Evolutionary conservation across 2,113 vertebrate genomes (phyloP).

Genomic region (Hyaena hyaena): DNA sequence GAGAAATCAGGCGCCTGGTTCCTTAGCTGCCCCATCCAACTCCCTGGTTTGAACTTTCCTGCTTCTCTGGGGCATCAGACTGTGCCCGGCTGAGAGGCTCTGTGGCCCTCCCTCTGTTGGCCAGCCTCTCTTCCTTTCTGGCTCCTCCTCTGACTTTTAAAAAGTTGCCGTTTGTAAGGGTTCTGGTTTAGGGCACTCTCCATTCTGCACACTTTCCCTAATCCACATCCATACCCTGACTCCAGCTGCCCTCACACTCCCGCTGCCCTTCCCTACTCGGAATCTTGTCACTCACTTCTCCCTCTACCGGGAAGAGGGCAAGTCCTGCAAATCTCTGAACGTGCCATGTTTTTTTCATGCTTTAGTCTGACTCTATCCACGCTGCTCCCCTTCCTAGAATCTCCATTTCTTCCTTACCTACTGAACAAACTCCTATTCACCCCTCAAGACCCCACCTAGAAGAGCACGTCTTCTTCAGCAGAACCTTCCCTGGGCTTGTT

Average conservation of each 20-base stretch:
- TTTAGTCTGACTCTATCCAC: neutral
- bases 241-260: too few species aligned
- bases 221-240: accelerated
- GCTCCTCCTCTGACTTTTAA: too few species aligned
- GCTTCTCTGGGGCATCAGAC: accelerated
- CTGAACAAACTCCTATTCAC: neutral
- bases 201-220: neutral
- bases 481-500: neutral
- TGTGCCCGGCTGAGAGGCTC: neutral
- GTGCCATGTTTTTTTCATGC: neutral
- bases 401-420: neutral
- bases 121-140: neutral
- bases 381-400: neutral
- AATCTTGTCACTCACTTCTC: neutral
- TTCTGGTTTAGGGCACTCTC: neutral
- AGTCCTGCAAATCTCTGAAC: neutral
- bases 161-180: too few species aligned
- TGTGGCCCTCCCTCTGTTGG: accelerated
- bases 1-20: neutral
- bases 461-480: neutral
- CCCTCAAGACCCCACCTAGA: neutral
- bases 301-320: neutral
- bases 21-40: neutral
- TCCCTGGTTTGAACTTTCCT: neutral
- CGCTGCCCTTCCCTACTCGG: neutral